These are phyloP conservation scores for Antigone vipio DNA, from an alignment of 2,113 vertebrate species.

Conservation along the genomic window DNA sequence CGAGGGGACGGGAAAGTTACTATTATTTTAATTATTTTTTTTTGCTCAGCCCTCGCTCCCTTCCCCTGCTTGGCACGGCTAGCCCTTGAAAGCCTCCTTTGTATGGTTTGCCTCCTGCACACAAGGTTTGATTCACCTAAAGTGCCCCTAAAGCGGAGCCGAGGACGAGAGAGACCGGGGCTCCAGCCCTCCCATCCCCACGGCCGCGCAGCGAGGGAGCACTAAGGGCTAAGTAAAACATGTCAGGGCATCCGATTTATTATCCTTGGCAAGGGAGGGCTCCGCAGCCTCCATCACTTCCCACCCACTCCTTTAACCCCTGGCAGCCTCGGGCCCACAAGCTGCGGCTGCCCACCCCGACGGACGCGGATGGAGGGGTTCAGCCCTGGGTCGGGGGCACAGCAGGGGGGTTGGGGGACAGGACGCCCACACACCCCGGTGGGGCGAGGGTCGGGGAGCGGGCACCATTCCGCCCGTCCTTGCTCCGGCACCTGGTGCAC, in stretches of 20 bases:
- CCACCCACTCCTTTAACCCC: constrained; percentile 50
- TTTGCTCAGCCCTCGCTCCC: background rate
- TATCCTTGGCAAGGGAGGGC: constrained; percentile 54
- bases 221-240: constrained; percentile 38
- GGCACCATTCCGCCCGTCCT: background rate
- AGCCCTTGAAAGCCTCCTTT: constrained; percentile 70
- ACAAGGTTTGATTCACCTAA: constrained; percentile 75
- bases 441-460: background rate
- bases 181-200: background rate
- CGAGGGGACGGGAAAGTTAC: background rate
- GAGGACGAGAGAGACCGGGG: background rate
- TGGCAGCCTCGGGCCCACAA: background rate
- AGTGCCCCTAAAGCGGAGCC: constrained; percentile 40
- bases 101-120: constrained; percentile 28
- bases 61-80: background rate
- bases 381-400: background rate
- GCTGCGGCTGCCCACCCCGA: background rate
- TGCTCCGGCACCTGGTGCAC: background rate
- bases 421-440: background rate
- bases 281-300: constrained; percentile 25
- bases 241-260: constrained; percentile 61
- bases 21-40: background rate
- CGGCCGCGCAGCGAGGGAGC: constrained; percentile 22
- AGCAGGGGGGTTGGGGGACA: background rate
- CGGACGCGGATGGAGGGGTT: background rate